Percentiles rank a stretch among this genome's conserved stretches.
These are phyloP conservation scores for Hydrophis major DNA, from an alignment of 2,797 vertebrate species.

Conservation along the genomic window DNA sequence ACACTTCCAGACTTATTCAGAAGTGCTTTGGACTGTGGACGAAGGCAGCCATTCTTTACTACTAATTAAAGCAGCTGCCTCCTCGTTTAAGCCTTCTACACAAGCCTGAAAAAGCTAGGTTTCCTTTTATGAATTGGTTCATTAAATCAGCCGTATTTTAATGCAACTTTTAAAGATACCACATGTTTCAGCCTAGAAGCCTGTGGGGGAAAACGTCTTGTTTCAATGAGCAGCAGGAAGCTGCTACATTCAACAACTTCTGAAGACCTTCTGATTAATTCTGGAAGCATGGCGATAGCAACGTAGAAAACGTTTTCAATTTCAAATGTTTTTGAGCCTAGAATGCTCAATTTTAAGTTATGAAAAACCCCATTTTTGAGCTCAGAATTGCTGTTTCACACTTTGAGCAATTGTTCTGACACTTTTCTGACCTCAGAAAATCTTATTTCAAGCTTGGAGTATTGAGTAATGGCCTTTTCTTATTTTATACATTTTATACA, in stretches of 20 bases:
- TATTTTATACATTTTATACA: neutral
- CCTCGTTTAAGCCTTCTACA: neutral
- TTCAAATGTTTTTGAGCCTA: neutral
- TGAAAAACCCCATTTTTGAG: neutral
- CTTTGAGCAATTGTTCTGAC: neutral
- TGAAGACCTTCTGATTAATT: neutral
- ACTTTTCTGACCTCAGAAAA: neutral
- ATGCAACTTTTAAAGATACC: neutral
- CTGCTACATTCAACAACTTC: neutral
- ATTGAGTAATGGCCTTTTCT: neutral
- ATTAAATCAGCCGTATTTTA: neutral
- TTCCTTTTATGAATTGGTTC: neutral
- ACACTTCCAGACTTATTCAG: neutral
- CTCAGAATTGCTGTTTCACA: neutral
- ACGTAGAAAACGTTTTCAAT: neutral
- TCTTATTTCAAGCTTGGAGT: neutral
- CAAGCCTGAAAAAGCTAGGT: neutral
- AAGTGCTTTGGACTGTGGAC: neutral
- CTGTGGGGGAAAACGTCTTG: accelerated
- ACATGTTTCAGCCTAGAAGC: neutral
- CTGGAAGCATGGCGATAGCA: neutral
- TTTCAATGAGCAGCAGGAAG: neutral
- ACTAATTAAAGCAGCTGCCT: neutral
- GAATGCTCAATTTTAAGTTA: neutral
- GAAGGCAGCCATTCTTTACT: neutral